Percentiles rank a stretch among this genome's conserved stretches.
phyloP scores from a whole-genome alignment of 92 coral and sea anemone genomes.

The Parazoanthus atlanticus region DNA sequence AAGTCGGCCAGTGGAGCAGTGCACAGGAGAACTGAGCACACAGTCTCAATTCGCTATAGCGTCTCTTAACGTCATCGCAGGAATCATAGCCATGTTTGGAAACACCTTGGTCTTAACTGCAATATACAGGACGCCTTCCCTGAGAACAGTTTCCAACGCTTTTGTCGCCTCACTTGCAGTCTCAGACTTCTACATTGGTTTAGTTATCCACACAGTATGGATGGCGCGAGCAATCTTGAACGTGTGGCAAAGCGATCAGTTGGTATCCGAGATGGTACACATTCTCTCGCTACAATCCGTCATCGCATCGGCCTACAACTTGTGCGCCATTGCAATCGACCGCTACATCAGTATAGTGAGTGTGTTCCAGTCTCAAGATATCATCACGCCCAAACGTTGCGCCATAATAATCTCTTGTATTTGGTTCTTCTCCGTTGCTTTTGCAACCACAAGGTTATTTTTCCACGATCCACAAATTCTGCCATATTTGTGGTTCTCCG shows the following conservation, averaged over 20 bases:
- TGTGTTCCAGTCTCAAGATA: conserved; percentile 44
- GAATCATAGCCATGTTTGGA: conserved; percentile 52
- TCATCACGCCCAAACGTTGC: conserved; percentile 42
- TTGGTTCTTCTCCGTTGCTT: conserved; percentile 53
- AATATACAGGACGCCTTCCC: conserved; percentile 49
- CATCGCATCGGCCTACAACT: conserved; percentile 56
- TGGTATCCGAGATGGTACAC: conserved; percentile 36
- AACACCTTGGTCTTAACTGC: conserved; percentile 59
- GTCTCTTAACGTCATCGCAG: conserved; percentile 39
- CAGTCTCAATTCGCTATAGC: conserved; percentile 2
- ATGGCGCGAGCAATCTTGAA: conserved; percentile 37
- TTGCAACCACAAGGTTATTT: conserved; percentile 53
- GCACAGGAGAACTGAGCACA: conserved; percentile 8
- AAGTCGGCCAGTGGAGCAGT: not conserved
- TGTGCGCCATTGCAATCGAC: conserved; percentile 59
- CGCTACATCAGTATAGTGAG: conserved; percentile 58
- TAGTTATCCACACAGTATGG: conserved; percentile 50
- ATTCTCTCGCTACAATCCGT: conserved; percentile 59
- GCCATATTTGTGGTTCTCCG: conserved; percentile 55
- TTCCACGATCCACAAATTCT: conserved; percentile 39
- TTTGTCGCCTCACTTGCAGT: conserved; percentile 62
- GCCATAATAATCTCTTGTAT: conserved; percentile 25
- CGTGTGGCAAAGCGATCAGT: conserved; percentile 35
- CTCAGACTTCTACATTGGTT: conserved; percentile 59
- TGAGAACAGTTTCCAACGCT: conserved; percentile 57